Conservation (phyloP, 2,797 vertebrate species). For the Acrossocheilus fasciatus region DNA sequence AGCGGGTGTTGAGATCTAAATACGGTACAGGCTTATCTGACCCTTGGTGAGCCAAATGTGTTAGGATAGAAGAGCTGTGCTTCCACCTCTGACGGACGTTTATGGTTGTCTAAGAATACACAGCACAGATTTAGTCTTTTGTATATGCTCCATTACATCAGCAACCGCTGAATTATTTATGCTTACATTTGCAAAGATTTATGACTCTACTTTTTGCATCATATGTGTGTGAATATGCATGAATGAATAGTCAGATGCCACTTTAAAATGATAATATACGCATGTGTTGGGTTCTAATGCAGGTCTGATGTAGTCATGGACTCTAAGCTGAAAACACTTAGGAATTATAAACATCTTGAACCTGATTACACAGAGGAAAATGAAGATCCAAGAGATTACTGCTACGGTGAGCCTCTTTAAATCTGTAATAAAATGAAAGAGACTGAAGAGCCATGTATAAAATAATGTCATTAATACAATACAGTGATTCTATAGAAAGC, state of each 20-base stretch:
- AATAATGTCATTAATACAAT: background rate
- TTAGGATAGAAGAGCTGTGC: constrained; percentile 6
- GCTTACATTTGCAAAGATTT: background rate
- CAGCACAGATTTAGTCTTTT: constrained; percentile 16
- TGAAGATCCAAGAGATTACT: constrained; percentile 76
- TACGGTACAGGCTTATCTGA: constrained; percentile 58
- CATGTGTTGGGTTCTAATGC: constrained; percentile 33
- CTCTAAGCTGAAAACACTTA: constrained; percentile 39
- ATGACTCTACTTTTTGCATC: background rate
- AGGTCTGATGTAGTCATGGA: constrained; percentile 58
- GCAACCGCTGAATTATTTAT: background rate
- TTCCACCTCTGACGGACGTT: constrained; percentile 19
- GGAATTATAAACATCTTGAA: constrained; percentile 58
- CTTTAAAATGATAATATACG: background rate
- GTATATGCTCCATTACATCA: constrained; percentile 37
- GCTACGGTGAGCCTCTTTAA: constrained; percentile 70
- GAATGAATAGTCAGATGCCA: background rate
- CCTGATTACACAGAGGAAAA: constrained; percentile 64
- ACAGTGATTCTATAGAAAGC: background rate
- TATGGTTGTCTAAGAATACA: constrained; percentile 40
- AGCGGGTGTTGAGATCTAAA: constrained; percentile 67
- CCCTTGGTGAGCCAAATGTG: constrained; percentile 55
- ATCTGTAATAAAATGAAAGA: background rate
- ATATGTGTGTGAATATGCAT: constrained; percentile 30
- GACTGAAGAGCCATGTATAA: background rate